Evolutionary conservation across 2,113 vertebrate species (phyloP).

Genomic region (Bucco capensis): DNA sequence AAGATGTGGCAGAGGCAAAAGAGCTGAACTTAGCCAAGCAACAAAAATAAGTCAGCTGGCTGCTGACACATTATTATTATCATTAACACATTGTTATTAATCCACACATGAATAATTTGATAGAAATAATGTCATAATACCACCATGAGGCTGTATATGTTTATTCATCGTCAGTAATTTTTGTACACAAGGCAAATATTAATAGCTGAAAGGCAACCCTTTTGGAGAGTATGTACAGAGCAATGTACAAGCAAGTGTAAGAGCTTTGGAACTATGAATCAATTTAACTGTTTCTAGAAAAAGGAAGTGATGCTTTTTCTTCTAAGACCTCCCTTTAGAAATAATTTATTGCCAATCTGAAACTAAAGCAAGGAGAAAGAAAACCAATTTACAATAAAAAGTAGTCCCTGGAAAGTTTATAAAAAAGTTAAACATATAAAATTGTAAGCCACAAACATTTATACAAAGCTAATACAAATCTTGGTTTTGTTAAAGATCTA

Average conservation of each 20-base stretch:
- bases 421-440: slow-evolving; percentile 74
- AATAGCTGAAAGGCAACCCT: slow-evolving; percentile 70
- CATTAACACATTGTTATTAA: too few relatives aligned
- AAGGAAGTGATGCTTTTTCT: slow-evolving; percentile 56
- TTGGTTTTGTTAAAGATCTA: slow-evolving; percentile 65
- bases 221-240: slow-evolving; percentile 77
- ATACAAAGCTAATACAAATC: slow-evolving; percentile 76
- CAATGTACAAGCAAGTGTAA: slow-evolving; percentile 69
- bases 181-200: slow-evolving; percentile 79
- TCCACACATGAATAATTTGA: not conserved
- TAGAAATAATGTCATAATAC: slow-evolving; percentile 9
- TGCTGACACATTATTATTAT: not conserved
- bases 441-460: slow-evolving; percentile 72
- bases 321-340: slow-evolving; percentile 65
- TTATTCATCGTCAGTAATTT: slow-evolving; percentile 81
- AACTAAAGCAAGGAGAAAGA: slow-evolving; percentile 60
- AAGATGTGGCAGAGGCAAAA: not conserved
- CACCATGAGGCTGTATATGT: slow-evolving; percentile 65
- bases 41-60: not conserved
- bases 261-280: slow-evolving; percentile 60
- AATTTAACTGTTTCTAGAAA: slow-evolving; percentile 62
- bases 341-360: slow-evolving; percentile 80
- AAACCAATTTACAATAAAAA: slow-evolving; percentile 74
- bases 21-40: not conserved
- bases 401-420: slow-evolving; percentile 72